phyloP scores from a whole-genome alignment of 2,888 invertebrate species.

The Zaprionus obscuricornis region DNA sequence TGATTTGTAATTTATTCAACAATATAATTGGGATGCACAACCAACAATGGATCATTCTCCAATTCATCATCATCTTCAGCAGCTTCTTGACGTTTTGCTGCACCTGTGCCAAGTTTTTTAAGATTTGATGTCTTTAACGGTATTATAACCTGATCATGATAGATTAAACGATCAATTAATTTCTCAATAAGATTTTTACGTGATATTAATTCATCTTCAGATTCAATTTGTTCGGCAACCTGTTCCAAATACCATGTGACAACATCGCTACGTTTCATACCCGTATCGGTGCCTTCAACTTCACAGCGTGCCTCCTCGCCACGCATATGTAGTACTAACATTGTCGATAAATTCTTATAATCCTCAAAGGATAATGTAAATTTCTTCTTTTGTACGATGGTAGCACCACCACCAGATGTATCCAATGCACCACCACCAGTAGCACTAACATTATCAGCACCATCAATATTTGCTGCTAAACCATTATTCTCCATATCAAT shows the following conservation, averaged over 20 bases:
- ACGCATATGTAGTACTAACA: constrained; percentile 95
- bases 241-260: constrained; percentile 97
- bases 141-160: constrained; percentile 85
- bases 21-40: constrained; percentile 98
- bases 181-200: constrained; percentile 96
- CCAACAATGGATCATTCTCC: constrained; percentile 88
- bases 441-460: background rate
- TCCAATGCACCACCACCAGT: constrained; percentile 26
- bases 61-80: constrained; percentile 47
- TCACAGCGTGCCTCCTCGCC: constrained; percentile 90
- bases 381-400: constrained; percentile 87
- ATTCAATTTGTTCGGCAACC: constrained; percentile 93
- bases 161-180: constrained; percentile 95
- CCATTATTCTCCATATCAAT: constrained; percentile 84
- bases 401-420: constrained; percentile 21
- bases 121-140: constrained; percentile 80
- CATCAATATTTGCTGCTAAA: constrained; percentile 53
- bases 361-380: constrained; percentile 94
- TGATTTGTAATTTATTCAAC: constrained; percentile 85
- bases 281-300: constrained; percentile 86
- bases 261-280: constrained; percentile 90
- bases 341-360: constrained; percentile 95
- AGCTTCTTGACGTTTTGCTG: constrained; percentile 40
- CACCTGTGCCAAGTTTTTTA: constrained; percentile 55
- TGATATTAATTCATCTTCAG: constrained; percentile 94